A percentile compares a stretch with the other conserved stretches of the same genome.
Evolutionary conservation across 2,113 vertebrate genomes (phyloP).

Genomic region (Cephalopholis sonnerati): DNA sequence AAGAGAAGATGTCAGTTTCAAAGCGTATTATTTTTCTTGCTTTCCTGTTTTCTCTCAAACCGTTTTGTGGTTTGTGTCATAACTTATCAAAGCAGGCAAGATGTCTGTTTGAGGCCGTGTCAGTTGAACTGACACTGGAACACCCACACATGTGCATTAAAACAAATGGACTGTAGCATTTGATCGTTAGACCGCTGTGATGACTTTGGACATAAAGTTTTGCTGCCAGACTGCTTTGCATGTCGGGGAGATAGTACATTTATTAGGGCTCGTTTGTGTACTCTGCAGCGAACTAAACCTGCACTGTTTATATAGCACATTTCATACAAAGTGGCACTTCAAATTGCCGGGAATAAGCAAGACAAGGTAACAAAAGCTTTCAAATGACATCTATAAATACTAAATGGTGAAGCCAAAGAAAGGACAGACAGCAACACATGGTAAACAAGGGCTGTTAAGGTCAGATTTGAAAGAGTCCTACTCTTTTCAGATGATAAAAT

Average conservation of each 20-base stretch:
- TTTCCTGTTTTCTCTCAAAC: neutral
- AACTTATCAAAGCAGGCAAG: neutral
- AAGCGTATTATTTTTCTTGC: neutral
- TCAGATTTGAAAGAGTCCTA: neutral
- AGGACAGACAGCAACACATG: neutral
- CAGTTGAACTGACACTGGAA: neutral
- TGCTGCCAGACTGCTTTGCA: neutral
- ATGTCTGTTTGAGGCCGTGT: neutral
- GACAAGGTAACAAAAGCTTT: neutral
- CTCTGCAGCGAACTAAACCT: neutral
- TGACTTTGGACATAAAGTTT: slow-evolving; percentile 2
- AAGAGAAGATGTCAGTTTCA: neutral
- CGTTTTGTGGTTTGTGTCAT: neutral
- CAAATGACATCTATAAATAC: neutral
- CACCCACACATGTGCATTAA: neutral
- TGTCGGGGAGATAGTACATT: neutral
- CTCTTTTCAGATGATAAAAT: no score
- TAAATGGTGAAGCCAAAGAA: neutral
- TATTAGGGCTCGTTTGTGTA: neutral
- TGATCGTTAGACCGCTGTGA: neutral
- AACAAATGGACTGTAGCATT: neutral
- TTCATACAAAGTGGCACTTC: neutral
- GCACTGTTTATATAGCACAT: neutral
- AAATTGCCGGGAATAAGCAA: neutral
- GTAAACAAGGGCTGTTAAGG: neutral